Evolutionary conservation across 35 echinoderm and acorn worm genomes (phyloP).

Genomic region (Amphiura filiformis): DNA sequence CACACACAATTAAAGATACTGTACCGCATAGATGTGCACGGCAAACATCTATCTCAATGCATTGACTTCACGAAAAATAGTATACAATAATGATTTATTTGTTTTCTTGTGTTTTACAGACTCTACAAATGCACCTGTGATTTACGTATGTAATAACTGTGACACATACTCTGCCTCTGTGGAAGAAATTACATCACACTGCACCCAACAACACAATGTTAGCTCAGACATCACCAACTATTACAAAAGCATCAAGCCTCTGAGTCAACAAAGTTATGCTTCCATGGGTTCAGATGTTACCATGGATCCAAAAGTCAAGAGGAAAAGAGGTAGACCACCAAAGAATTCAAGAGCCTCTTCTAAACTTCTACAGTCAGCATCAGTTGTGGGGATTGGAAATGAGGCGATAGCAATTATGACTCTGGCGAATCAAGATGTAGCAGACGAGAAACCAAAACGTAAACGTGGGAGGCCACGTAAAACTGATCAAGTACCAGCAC

Average conservation of each 20-base stretch:
- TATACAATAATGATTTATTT: background rate
- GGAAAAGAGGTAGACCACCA: constrained; percentile 3
- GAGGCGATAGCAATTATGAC: constrained; percentile 3
- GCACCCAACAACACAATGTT: background rate
- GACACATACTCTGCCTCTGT: background rate
- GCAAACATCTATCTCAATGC: too few species aligned
- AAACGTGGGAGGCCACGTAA: background rate
- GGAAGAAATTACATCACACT: constrained; percentile 6
- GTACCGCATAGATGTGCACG: too few species aligned
- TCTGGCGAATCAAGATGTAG: background rate
- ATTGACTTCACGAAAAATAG: too few species aligned
- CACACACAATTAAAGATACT: too few species aligned
- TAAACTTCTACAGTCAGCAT: background rate
- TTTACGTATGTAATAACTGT: constrained; percentile 17
- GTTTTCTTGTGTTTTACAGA: background rate
- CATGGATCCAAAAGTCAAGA: background rate
- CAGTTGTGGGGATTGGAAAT: background rate
- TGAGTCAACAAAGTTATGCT: background rate
- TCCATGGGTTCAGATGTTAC: background rate
- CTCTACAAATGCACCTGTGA: constrained; percentile 1
- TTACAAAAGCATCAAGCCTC: background rate
- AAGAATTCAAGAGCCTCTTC: background rate
- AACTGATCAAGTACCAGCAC: background rate
- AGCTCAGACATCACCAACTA: background rate
- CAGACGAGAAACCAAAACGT: background rate